phyloP scores from a whole-genome alignment of 2,113 vertebrate genomes.

The Chaenogobius annularis region DNA sequence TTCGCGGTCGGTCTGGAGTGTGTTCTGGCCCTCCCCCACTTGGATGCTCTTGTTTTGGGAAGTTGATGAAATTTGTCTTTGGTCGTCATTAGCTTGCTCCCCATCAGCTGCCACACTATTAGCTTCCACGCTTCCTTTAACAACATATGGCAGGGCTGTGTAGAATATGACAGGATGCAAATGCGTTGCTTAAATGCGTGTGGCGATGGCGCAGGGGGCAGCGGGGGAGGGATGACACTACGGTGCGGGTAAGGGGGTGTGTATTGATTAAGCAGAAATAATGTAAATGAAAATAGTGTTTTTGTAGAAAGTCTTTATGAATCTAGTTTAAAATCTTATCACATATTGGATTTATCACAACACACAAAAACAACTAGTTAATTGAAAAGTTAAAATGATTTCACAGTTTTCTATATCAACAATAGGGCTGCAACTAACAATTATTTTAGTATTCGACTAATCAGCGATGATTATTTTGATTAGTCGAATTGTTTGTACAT shows the following conservation, averaged over 20 bases:
- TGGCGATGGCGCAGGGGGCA: conserved; percentile 4
- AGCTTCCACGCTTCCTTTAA: conserved; percentile 75
- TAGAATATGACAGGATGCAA: conserved; percentile 80
- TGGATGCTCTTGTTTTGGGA: conserved; percentile 57
- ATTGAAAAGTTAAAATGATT: too few relatives aligned
- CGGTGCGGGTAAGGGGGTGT: conserved; percentile 8
- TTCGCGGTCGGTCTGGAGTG: background rate
- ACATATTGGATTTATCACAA: conserved; percentile 51
- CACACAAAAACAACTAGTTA: too few relatives aligned
- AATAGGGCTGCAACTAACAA: too few relatives aligned
- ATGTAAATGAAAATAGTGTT: background rate
- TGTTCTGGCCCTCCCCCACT: background rate
- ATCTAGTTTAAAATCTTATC: conserved; percentile 27
- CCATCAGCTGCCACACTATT: conserved; percentile 77
- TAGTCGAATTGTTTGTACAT: too few relatives aligned
- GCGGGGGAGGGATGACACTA: conserved; percentile 12
- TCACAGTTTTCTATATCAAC: too few relatives aligned
- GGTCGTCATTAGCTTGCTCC: conserved; percentile 71
- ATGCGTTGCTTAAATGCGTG: conserved; percentile 58
- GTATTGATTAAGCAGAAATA: conserved; percentile 24
- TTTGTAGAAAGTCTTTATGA: conserved; percentile 24
- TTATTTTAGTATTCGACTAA: too few relatives aligned
- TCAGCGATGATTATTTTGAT: too few relatives aligned
- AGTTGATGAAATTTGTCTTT: conserved; percentile 79
- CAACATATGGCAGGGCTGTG: conserved; percentile 75